Conservation (phyloP, 2,888 invertebrate genomes). For the Xestia c-nigrum region DNA sequence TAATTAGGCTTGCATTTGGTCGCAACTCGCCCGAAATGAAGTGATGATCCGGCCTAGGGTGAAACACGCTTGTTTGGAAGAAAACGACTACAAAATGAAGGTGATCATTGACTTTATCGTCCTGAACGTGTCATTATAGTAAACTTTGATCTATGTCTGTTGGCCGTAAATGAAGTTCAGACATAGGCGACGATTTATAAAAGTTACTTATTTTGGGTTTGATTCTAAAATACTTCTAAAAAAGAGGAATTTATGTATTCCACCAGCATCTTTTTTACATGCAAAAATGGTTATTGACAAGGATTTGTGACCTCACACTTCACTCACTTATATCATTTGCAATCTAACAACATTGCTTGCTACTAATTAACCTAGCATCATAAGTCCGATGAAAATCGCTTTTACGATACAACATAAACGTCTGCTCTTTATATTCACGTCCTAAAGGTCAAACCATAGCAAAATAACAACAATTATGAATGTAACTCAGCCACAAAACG, state of each 20-base stretch:
- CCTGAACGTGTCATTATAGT: neutral
- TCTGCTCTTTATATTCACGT: neutral
- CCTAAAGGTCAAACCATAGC: neutral
- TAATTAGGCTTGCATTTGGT: too few relatives aligned
- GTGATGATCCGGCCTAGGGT: too few relatives aligned
- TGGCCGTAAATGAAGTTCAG: neutral
- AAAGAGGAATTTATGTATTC: too few relatives aligned
- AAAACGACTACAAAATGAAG: neutral
- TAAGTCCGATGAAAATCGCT: neutral
- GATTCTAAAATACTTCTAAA: too few relatives aligned
- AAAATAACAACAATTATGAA: conserved; percentile 2
- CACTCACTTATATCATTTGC: too few relatives aligned
- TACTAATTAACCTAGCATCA: neutral
- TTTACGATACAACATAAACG: neutral
- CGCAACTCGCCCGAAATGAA: too few relatives aligned
- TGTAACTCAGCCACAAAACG: neutral
- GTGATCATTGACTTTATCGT: neutral
- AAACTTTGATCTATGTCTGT: neutral
- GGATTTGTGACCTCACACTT: too few relatives aligned
- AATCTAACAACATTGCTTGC: neutral
- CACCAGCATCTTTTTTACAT: too few relatives aligned
- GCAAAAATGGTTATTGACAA: too few relatives aligned
- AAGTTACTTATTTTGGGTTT: neutral
- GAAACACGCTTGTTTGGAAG: neutral
- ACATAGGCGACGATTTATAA: neutral